Percentiles rank a stretch among this genome's conserved stretches.
These are phyloP conservation scores for Trypoxylon attenuatum DNA, from an alignment of 2,888 invertebrate species.

Conservation along the genomic window DNA sequence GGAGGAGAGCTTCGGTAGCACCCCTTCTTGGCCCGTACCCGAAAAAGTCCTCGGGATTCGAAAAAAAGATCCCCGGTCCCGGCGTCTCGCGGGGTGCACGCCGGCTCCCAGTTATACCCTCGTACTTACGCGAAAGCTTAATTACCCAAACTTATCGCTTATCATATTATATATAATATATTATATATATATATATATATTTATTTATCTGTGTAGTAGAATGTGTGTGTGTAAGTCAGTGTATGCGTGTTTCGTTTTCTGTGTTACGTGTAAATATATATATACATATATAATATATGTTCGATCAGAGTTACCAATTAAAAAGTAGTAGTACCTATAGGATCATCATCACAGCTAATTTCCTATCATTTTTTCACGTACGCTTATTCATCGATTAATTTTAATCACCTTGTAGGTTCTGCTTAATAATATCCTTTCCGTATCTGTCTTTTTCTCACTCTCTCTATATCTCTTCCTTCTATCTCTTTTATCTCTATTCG, in stretches of 20 bases:
- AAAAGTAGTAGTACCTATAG: constrained; percentile 70
- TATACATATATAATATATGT: constrained; percentile 38
- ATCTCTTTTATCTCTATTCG: background rate
- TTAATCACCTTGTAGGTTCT: constrained; percentile 15
- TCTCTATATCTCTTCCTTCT: background rate
- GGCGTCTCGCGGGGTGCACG: background rate
- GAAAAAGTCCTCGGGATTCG: background rate
- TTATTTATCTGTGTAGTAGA: no score
- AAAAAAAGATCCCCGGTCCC: background rate
- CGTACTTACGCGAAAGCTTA: constrained; percentile 46
- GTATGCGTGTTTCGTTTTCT: constrained; percentile 35
- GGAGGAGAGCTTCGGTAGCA: background rate
- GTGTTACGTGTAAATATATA: constrained; percentile 34
- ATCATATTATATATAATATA: constrained; percentile 57
- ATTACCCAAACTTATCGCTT: constrained; percentile 45
- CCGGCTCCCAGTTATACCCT: no score
- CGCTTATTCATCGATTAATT: constrained; percentile 43
- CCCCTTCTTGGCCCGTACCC: background rate
- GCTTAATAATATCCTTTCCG: background rate
- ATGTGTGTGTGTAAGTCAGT: constrained; percentile 10
- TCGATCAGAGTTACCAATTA: constrained; percentile 57
- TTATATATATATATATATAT: constrained; percentile 27
- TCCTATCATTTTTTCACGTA: constrained; percentile 39
- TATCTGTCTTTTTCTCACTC: background rate
- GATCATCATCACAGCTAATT: constrained; percentile 73